Evolutionary conservation across 2,113 vertebrate genomes (phyloP), one percentile per base, ranked within the genome.

Genomic region (Proterorhinus semilunaris): DNA sequence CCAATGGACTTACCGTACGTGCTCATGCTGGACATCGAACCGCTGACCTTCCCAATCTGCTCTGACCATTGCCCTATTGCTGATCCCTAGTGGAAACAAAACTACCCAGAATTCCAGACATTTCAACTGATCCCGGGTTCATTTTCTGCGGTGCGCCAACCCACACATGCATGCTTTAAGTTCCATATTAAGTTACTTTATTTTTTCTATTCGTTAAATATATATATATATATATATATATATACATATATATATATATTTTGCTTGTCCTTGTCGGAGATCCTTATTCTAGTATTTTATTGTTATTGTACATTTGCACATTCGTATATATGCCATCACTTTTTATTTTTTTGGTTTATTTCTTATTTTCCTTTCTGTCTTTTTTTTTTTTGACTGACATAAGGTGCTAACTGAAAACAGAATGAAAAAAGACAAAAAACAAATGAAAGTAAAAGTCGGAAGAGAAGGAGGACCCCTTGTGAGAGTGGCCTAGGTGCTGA

Each of bases 241-340:
- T n/a, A n/a, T n/a, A n/a, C 84, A 75, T 86, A 47, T 85, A 76
- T 87, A 71, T 85, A 75, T 86, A 47, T 85, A 76, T 87, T 83
- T 90, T 73, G 76, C 73, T 92, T 93, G 91, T 96, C 93, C 95
- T 95, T 94, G 95, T 94, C 88, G 90, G 94, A 93, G 89, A 93
- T 71, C 90, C 94, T 93, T 93, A 95, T 95, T 94, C 89, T 95
- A 95, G 94, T 86, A 83, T 86, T 87, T 76, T 82, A 78, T 92
- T 92, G 94, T 96, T 42, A 36, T 58, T 96, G 96, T 96, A 96
- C 93, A 95, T 97, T 96, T 98, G 96, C 95, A 98, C 96, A 98
- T 95, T 94, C 92, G 75, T 88, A 85, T 87, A 88, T 87, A 89
- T 93, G 91, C 93, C 94, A 93, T 93, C 93, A 92, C 89, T 85